Conservation (phyloP, 2,113 vertebrate genomes). For the Oceanites oceanicus region DNA sequence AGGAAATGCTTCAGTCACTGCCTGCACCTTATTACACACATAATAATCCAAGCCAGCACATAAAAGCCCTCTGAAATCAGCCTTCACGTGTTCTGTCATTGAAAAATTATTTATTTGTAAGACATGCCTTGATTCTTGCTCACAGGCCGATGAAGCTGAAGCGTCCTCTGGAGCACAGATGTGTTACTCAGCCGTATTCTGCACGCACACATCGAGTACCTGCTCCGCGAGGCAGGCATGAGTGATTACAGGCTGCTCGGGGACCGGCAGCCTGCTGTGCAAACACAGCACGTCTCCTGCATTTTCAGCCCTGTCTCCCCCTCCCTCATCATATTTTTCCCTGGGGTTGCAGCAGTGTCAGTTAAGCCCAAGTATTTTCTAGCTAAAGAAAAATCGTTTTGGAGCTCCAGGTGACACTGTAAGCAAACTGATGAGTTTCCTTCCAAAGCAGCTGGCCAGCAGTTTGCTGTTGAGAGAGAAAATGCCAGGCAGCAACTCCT, state of each 20-base stretch:
- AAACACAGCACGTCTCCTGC: background rate
- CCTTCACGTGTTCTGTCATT: background rate
- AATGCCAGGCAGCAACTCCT: background rate
- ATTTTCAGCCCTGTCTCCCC: background rate
- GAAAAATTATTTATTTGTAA: background rate
- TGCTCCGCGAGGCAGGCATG: background rate
- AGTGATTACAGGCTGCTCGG: background rate
- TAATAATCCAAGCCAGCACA: background rate
- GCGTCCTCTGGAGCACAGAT: background rate
- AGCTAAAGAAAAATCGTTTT: background rate
- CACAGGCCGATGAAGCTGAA: background rate
- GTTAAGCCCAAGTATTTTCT: background rate
- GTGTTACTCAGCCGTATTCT: background rate
- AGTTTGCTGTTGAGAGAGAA: background rate
- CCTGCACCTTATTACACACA: background rate
- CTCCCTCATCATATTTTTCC: background rate
- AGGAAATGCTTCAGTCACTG: background rate
- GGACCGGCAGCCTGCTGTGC: background rate
- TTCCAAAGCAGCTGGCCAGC: background rate
- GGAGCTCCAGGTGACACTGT: background rate
- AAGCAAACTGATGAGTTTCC: background rate
- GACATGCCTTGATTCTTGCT: background rate
- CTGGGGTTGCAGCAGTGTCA: background rate
- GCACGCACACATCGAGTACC: background rate
- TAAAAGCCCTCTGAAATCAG: conserved; percentile 6